Base-by-base conservation (phyloP, 2,113 vertebrate species). In the Bubo blakistoni region DNA sequence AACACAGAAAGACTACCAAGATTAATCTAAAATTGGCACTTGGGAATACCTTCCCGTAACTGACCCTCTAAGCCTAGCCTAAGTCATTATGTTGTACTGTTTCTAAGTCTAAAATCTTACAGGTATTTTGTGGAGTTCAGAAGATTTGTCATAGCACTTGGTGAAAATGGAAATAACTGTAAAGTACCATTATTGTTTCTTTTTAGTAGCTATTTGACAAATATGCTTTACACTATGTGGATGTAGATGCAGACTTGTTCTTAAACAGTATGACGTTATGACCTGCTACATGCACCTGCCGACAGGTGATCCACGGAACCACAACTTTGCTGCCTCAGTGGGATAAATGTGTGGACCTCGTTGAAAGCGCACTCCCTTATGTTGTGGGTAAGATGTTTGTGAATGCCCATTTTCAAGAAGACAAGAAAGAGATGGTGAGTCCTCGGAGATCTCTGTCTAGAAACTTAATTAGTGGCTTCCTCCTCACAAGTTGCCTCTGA, bases 261-360 rank as follows among this genome's bases (percentile, higher is more conserved):
- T 70, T n/a, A 55, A 82, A 51, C 16, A 38, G 5, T 14, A 19
- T 58, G 34, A 72, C 86, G 11, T 88, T 67, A 57, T 80, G 49
- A 57, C 58, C n/a, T 81, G 32, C 66, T 77, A 36, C 26, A 11
- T 76, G 32, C 24, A 14, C 25, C 30, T 92, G 90, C 55, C 70
- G 58, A 94, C 98, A 99, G 99, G 98, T 99, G 67, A 99, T 99
- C 93, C 98, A 99, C 5, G 99, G 99, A 44, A 99, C 99, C 44
- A 99, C 98, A 52, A 99, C 99, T 59, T 97, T 99, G 93, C 97
- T 98, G 76, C 98, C 99, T 81, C 99, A 99, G 49, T 99, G 99
- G 99, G 99, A 99, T 83, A 99, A 99, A 97, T 99, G 99, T 94
- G 99, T 99, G 34, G 99, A 99, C 97, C 99, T 99, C 6, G 98